phyloP scores from a whole-genome alignment of 2,888 invertebrate species.

The Sinohyriopsis cumingii region DNA sequence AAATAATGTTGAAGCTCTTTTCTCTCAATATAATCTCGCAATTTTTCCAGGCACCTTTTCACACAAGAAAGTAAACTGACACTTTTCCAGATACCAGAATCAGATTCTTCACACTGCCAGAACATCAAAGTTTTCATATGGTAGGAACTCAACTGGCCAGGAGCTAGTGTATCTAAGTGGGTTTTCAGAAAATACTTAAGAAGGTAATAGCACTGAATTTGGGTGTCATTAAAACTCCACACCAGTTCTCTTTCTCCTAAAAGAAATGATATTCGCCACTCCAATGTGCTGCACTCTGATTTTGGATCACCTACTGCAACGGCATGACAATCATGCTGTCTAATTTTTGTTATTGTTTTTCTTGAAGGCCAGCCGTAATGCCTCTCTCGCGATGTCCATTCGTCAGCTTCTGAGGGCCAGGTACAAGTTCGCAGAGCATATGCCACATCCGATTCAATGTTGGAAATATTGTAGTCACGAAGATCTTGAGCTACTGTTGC shows the following conservation, averaged over 20 bases:
- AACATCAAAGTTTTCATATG: slow-evolving; percentile 15
- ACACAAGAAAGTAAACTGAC: slow-evolving; percentile 7
- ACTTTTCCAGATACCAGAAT: neutral
- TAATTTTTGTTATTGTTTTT: slow-evolving; percentile 4
- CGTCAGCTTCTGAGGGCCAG: slow-evolving; percentile 12
- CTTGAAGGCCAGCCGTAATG: slow-evolving; percentile 10
- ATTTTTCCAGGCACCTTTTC: slow-evolving; percentile 1
- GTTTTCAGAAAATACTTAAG: slow-evolving; percentile 8
- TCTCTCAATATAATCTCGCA: slow-evolving; percentile 1
- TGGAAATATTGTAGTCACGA: neutral
- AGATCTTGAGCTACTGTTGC: slow-evolving; percentile 1
- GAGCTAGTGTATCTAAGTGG: slow-evolving; percentile 3
- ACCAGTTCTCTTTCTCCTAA: slow-evolving; percentile 17
- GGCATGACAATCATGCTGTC: slow-evolving; percentile 6
- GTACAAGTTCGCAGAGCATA: slow-evolving; percentile 5
- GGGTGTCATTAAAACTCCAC: slow-evolving; percentile 20
- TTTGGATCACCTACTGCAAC: slow-evolving; percentile 15
- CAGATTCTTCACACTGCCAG: slow-evolving; percentile 14
- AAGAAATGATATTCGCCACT: slow-evolving; percentile 17
- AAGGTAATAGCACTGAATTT: slow-evolving; percentile 12
- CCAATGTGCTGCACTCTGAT: slow-evolving; percentile 1
- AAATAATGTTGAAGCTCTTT: slow-evolving; percentile 12
- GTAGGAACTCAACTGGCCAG: slow-evolving; percentile 13
- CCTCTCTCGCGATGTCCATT: slow-evolving; percentile 11
- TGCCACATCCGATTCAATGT: slow-evolving; percentile 10